Base-by-base conservation (phyloP, 2,888 invertebrate species). In the Nysson spinosus region DNA sequence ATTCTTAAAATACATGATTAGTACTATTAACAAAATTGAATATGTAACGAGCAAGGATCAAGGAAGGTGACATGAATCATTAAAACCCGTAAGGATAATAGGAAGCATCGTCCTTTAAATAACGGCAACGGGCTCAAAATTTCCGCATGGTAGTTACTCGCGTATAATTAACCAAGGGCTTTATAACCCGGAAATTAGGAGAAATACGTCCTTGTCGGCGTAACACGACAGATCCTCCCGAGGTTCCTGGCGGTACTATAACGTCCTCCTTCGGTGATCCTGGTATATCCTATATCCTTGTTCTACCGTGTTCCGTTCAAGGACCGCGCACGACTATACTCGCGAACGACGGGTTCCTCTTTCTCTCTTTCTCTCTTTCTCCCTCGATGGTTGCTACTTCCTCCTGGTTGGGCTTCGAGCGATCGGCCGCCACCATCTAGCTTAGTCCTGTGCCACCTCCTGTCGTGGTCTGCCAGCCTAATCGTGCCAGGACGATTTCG, bases 401-500 rank as follows among this genome's bases (percentile, higher is more conserved):
- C 35, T 37, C 44, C 11, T 26, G 16, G 28, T 49, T 43, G 42
- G 40, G 57, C 67, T 61, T 54, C 57, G 43, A 55, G 64, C 39
- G 65, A 57, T 61, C 66, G 43, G 37, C n/a, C 52, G 54, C 52
- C 68, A 57, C 65, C 63, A 62, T 54, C 66, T 69, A 65, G 66
- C 72, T 72, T 74, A 83, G 80, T 86, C 86, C 86, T 86, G 86
- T 81, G 86, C 86, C 81, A 86, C 85, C 86, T 84, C 78, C 80
- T 69, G 74, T 39, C 66, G 37, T 69, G 57, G 57, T 64, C 80
- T 86, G 80, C 71, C 75, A 78, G 78, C 86, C 86, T 86, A 83
- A 83, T 85, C 81, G 72, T 69, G 76, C 32, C 85, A 86, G 86
- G 86, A 86, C 79, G 79, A 77, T 79, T 80, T 82, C 77, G 83